These are phyloP conservation scores for Stichodactyla mertensii DNA, from an alignment of 64 coral and sea anemone species.

Conservation along the genomic window DNA sequence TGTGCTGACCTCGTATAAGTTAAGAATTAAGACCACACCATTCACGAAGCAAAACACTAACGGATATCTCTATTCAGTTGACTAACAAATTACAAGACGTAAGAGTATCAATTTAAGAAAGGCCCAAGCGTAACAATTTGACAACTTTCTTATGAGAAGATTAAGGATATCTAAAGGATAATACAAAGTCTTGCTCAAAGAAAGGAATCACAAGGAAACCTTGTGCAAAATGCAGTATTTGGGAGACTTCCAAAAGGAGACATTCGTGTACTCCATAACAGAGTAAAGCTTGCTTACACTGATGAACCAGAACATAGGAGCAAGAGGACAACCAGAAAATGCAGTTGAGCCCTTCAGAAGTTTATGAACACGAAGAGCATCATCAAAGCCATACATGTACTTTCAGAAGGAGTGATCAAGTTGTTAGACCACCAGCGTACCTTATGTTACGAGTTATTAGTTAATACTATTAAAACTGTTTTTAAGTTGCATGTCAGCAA, in stretches of 20 bases:
- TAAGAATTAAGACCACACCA: background rate
- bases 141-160: background rate
- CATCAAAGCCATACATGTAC: no score
- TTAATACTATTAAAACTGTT: no score
- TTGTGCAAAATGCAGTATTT: background rate
- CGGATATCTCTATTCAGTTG: background rate
- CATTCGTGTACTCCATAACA: background rate
- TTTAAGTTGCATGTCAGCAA: no score
- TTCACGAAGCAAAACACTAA: background rate
- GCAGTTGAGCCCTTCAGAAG: no score
- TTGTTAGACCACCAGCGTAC: no score
- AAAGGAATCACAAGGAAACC: slow-evolving; percentile 1
- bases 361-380: no score
- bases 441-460: no score
- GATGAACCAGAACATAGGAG: background rate
- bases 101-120: background rate
- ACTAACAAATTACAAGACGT: background rate
- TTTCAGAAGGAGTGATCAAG: no score
- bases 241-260: background rate
- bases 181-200: background rate
- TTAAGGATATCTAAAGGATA: background rate
- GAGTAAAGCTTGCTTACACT: background rate
- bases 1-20: background rate
- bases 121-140: background rate
- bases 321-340: no score